Conservation (phyloP, 2,797 vertebrate species). For the Eleutherodactylus coqui region DNA sequence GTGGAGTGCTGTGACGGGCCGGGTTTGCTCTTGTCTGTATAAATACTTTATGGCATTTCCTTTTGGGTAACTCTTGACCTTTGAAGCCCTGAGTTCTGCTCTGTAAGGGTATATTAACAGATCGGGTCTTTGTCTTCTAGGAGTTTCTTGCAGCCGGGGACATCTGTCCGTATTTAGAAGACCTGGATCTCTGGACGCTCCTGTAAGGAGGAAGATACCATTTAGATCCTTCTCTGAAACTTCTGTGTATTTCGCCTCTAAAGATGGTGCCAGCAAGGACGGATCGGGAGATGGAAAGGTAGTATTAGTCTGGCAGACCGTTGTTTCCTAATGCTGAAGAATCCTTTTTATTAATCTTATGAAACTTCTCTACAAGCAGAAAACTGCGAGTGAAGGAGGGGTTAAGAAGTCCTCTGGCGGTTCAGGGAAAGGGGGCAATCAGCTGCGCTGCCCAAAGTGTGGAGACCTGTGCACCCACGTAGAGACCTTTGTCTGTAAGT, state of each 20-base stretch:
- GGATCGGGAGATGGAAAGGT: conserved; percentile 87
- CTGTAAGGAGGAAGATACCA: conserved; percentile 75
- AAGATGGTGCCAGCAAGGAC: conserved; percentile 89
- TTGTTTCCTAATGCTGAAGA: background rate
- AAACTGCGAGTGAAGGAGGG: conserved; percentile 80
- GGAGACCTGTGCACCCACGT: conserved; percentile 96
- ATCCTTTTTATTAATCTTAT: background rate
- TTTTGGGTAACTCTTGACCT: too few relatives aligned
- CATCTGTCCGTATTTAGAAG: conserved; percentile 85
- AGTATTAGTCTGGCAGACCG: conserved; percentile 72
- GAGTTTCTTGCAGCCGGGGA: conserved; percentile 82
- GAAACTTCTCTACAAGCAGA: conserved; percentile 73
- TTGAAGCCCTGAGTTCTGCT: background rate
- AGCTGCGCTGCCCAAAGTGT: conserved; percentile 95
- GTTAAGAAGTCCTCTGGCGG: conserved; percentile 86
- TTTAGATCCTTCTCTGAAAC: conserved; percentile 88
- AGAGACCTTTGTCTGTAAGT: conserved; percentile 98
- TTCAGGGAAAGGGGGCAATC: conserved; percentile 94
- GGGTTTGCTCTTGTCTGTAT: too few relatives aligned
- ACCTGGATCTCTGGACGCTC: conserved; percentile 80
- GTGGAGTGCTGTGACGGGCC: too few relatives aligned
- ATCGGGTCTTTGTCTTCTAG: conserved; percentile 69
- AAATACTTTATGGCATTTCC: too few relatives aligned
- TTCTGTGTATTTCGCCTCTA: conserved; percentile 87
- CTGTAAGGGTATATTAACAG: background rate